Evolutionary conservation across 2,888 invertebrate species (phyloP).

Genomic region (Scaptodrosophila latifasciaeformis): DNA sequence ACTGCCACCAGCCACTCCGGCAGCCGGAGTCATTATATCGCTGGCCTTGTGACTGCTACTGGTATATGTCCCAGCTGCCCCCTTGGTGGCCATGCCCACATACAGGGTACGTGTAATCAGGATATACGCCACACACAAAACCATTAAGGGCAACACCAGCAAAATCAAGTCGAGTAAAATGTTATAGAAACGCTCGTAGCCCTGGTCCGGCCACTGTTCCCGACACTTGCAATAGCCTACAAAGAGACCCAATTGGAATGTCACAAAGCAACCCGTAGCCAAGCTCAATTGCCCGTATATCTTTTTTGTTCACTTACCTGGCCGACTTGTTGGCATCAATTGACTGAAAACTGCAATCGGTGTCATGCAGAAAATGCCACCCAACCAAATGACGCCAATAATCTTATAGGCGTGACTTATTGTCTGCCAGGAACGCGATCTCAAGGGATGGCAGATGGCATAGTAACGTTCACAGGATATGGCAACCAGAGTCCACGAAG

Average conservation of each 20-base stretch:
- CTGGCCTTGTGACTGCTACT: not conserved
- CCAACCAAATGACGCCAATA: slow-evolving; percentile 80
- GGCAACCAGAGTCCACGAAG: slow-evolving; percentile 86
- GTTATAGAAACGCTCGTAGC: slow-evolving; percentile 79
- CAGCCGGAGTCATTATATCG: slow-evolving; percentile 8
- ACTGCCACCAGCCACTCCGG: not conserved
- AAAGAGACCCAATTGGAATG: not conserved
- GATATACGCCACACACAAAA: slow-evolving; percentile 81
- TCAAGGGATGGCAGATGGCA: slow-evolving; percentile 85
- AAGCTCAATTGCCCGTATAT: too few relatives aligned
- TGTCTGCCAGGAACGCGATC: slow-evolving; percentile 86
- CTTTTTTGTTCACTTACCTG: slow-evolving; percentile 62
- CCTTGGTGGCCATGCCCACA: slow-evolving; percentile 72
- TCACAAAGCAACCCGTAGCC: too few relatives aligned
- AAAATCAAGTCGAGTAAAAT: slow-evolving; percentile 80
- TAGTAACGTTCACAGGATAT: slow-evolving; percentile 87
- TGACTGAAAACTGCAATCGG: slow-evolving; percentile 80
- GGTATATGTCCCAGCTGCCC: slow-evolving; percentile 20
- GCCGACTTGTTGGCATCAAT: slow-evolving; percentile 77
- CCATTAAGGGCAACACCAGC: slow-evolving; percentile 80
- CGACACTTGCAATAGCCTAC: slow-evolving; percentile 80
- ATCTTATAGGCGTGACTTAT: slow-evolving; percentile 84
- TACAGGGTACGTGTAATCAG: slow-evolving; percentile 76
- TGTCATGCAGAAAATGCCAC: slow-evolving; percentile 80
- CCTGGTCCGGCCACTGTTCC: slow-evolving; percentile 78